Conservation (phyloP, 2,888 invertebrate genomes). For the Salpingus planirostris region DNA sequence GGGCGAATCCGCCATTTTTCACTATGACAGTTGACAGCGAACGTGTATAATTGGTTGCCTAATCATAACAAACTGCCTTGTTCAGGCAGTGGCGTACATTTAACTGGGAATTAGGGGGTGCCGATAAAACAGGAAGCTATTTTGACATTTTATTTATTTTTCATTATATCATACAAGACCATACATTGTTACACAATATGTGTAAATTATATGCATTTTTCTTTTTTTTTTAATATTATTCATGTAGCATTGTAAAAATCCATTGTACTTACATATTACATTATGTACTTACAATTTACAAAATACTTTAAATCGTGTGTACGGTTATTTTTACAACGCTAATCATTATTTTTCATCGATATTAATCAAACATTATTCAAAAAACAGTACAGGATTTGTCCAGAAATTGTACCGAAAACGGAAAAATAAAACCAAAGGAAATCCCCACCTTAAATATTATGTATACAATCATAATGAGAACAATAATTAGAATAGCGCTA, state of each 20-base stretch:
- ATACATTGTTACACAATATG: conserved; percentile 30
- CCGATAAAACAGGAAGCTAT: not conserved
- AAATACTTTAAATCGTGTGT: too few species aligned
- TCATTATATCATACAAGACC: conserved; percentile 28
- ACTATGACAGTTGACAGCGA: not conserved
- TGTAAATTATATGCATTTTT: conserved; percentile 26
- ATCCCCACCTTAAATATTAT: conserved; percentile 1
- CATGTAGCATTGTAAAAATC: conserved; percentile 34
- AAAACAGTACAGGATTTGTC: too few species aligned
- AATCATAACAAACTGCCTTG: not conserved
- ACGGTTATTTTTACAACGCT: conserved; percentile 32
- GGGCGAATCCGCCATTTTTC: too few species aligned
- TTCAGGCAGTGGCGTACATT: not conserved
- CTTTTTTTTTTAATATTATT: too few species aligned
- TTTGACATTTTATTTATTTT: conserved; percentile 23
- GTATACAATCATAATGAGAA: conserved; percentile 8
- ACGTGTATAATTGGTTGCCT: conserved; percentile 1
- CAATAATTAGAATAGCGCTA: too few species aligned
- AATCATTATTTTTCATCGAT: too few species aligned
- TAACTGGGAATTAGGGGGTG: not conserved
- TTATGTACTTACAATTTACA: conserved; percentile 19
- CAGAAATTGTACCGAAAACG: too few species aligned
- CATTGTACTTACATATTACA: conserved; percentile 23
- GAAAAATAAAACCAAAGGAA: not conserved
- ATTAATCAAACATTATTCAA: too few species aligned